A percentile compares a stretch with the other conserved stretches of the same genome.
phyloP scores from a whole-genome alignment of 2,113 vertebrate species.

The Cepphus grylle region DNA sequence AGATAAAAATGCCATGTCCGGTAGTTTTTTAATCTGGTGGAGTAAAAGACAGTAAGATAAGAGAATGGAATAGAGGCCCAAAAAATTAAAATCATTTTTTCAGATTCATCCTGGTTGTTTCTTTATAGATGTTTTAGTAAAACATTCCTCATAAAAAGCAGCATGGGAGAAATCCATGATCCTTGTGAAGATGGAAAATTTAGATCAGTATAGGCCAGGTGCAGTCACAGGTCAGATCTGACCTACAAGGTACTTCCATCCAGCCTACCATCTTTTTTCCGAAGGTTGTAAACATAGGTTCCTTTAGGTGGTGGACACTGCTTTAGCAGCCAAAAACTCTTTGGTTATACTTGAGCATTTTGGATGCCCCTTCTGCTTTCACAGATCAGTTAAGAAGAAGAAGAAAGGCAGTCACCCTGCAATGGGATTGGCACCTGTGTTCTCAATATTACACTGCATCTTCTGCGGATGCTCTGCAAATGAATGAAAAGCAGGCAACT shows the following conservation, averaged over 20 bases:
- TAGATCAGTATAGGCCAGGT: background rate
- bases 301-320: background rate
- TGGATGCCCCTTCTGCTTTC: background rate
- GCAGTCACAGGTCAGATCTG: background rate
- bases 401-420: background rate
- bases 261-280: background rate
- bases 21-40: background rate
- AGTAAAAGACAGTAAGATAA: constrained; percentile 3
- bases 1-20: constrained; percentile 35
- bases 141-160: background rate
- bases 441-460: background rate
- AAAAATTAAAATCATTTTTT: background rate
- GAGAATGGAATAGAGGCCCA: background rate
- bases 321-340: background rate
- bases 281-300: accelerated
- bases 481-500: background rate
- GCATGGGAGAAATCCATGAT: background rate
- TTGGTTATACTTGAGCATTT: background rate
- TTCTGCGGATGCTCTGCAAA: background rate
- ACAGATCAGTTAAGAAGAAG: background rate
- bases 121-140: background rate
- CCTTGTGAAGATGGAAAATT: background rate
- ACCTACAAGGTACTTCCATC: background rate
- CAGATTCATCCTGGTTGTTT: background rate
- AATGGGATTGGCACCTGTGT: background rate